Conservation (phyloP, 2,888 invertebrate genomes). For the Neelides folsomi region DNA sequence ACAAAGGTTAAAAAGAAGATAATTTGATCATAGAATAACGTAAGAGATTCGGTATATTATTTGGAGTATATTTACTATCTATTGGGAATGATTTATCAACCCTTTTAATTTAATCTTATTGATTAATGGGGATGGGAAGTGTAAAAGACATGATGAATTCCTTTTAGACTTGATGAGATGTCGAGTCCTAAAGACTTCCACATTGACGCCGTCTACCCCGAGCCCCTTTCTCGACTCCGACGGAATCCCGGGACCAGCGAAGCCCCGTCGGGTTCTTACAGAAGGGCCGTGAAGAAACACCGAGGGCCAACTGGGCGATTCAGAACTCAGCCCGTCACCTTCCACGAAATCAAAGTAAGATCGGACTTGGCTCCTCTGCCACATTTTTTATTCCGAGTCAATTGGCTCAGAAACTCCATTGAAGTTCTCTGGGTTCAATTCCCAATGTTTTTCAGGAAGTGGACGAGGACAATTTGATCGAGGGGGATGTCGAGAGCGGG, state of each 20-base stretch:
- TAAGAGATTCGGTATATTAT: no score
- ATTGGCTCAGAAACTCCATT: no score
- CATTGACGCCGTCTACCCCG: slow-evolving; percentile 35
- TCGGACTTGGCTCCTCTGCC: not conserved
- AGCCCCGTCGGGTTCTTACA: slow-evolving; percentile 35
- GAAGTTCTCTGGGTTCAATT: no score
- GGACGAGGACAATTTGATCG: slow-evolving; percentile 49
- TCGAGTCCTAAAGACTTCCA: slow-evolving; percentile 33
- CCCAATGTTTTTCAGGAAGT: slow-evolving; percentile 59
- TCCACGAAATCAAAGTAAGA: slow-evolving; percentile 56
- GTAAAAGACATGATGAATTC: no score
- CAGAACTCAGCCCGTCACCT: slow-evolving; percentile 56
- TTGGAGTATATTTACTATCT: no score
- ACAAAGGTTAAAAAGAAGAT: no score
- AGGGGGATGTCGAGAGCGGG: slow-evolving; percentile 36
- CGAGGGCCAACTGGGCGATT: slow-evolving; percentile 35
- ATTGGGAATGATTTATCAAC: no score
- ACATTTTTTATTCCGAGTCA: no score
- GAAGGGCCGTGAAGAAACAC: slow-evolving; percentile 43
- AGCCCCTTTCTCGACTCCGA: slow-evolving; percentile 50
- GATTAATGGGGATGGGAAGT: no score
- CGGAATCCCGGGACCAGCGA: slow-evolving; percentile 37
- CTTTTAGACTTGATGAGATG: slow-evolving; percentile 13
- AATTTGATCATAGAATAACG: no score
- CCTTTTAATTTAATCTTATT: no score